A percentile compares a stretch with the other conserved stretches of the same genome.
phyloP scores from a whole-genome alignment of 2,888 invertebrate species.

The Thereva unica region DNA sequence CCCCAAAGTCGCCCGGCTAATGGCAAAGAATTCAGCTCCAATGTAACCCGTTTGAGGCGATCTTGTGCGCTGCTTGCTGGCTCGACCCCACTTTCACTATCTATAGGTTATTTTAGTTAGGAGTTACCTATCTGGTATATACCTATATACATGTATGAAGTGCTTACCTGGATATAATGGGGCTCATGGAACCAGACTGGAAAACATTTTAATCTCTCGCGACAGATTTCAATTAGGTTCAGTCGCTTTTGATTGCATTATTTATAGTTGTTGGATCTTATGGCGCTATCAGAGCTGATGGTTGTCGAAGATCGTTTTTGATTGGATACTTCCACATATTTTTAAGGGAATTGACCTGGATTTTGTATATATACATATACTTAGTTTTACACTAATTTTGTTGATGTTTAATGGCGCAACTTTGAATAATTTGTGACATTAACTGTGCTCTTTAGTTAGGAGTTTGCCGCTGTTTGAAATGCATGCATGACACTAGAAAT shows the following conservation, averaged over 20 bases:
- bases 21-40: background rate
- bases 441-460: too few relatives aligned
- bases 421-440: too few relatives aligned
- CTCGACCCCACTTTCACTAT: conserved; percentile 23
- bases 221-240: conserved; percentile 42
- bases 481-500: too few relatives aligned
- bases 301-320: too few relatives aligned
- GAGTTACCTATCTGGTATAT: background rate
- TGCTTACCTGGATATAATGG: conserved; percentile 7
- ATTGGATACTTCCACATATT: too few relatives aligned
- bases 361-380: too few relatives aligned
- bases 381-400: too few relatives aligned
- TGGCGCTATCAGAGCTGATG: too few relatives aligned
- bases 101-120: conserved; percentile 15
- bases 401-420: too few relatives aligned
- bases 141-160: too few relatives aligned
- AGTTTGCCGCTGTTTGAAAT: too few relatives aligned
- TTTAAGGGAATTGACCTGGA: too few relatives aligned
- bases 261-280: conserved; percentile 37
- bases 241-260: conserved; percentile 41
- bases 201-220: conserved; percentile 39
- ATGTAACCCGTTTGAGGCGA: conserved; percentile 2
- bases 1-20: background rate
- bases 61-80: background rate
- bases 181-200: conserved; percentile 14